Base-by-base conservation (phyloP, 2,888 invertebrate genomes). In the Limnephilus rhombicus region DNA sequence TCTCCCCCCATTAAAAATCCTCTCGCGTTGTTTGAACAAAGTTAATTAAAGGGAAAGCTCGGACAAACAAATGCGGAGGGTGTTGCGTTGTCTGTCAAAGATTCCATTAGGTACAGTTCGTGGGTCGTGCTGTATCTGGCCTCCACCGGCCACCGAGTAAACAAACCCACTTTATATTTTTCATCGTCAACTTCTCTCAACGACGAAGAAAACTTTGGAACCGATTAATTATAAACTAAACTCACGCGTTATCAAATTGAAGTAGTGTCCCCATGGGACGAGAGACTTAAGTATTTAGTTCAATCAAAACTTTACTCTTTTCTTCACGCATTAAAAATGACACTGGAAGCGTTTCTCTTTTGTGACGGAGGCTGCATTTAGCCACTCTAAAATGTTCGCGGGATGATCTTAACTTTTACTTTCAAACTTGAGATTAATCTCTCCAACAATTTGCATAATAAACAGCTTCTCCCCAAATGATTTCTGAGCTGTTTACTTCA, bases 41-140 rank as follows among this genome's bases (percentile, higher is more conserved):
- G 31, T 80, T 90, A 90, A 90, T 90, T 90, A 90, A 90, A 90
- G 83, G 45, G 45, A 90, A 83, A 34, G 90, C 83, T 83, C 53
- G 83, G 83, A 83, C 90, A 90, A 90, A 83, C 90, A 90, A 90
- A 90, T 90, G 45, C 81, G 13, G 41, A 41, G 41, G 80, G 41
- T 31, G 89, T 89, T 90, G 83, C 83, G 80, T 91, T 83, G 85
- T 91, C 91, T 91, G 91, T 89, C 91, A 91, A 91, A 89, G 82
- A 89, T 80, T 83, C 89, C 89, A 87, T 89, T 89, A 91, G 87
- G 45, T 87, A 68, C 68, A 68, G 88, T 53, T 29, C 49, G 29
- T 24, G 88, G 68, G 68, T 29, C 88, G 88, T 88, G 88, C 88
- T 88, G 88, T 88, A 88, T 88, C 88, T 68, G 11, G 34, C 18